Conservation (phyloP, 2,113 vertebrate genomes). For the Rhynchomys soricoides region DNA sequence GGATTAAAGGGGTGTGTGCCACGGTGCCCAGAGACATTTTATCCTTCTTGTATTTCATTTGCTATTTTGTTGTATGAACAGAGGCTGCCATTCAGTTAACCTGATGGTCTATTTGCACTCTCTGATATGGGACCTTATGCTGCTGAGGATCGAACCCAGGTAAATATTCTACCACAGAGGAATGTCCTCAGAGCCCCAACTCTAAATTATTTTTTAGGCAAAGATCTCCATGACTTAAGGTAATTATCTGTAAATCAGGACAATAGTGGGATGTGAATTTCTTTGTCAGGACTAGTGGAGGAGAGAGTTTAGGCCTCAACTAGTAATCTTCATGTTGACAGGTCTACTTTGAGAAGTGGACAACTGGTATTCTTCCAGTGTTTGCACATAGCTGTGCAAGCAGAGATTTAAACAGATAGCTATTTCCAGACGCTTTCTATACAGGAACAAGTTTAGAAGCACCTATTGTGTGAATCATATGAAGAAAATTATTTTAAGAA, state of each 20-base stretch:
- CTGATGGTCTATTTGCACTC: background rate
- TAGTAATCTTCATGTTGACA: background rate
- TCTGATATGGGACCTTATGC: background rate
- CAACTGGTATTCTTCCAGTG: constrained; percentile 4
- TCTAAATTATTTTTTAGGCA: background rate
- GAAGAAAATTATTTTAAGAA: constrained; percentile 51
- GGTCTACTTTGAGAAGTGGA: constrained; percentile 17
- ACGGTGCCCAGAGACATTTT: background rate
- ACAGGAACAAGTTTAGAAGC: constrained; percentile 22
- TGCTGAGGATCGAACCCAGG: background rate
- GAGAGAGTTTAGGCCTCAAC: background rate
- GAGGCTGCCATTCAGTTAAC: background rate
- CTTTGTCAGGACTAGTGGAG: background rate
- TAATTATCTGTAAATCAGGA: background rate
- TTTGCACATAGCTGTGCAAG: constrained; percentile 42
- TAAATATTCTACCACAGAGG: background rate
- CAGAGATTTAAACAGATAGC: constrained; percentile 15
- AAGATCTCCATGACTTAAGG: background rate
- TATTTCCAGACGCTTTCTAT: constrained; percentile 35
- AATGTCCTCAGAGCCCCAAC: background rate
- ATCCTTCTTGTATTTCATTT: constrained; percentile 27
- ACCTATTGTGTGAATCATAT: constrained; percentile 18
- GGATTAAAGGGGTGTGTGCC: background rate
- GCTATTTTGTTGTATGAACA: constrained; percentile 30
- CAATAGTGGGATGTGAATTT: background rate